A percentile compares a stretch with the other conserved stretches of the same genome.
phyloP scores from a whole-genome alignment of 2,797 vertebrate species.

The Lacerta agilis region DNA sequence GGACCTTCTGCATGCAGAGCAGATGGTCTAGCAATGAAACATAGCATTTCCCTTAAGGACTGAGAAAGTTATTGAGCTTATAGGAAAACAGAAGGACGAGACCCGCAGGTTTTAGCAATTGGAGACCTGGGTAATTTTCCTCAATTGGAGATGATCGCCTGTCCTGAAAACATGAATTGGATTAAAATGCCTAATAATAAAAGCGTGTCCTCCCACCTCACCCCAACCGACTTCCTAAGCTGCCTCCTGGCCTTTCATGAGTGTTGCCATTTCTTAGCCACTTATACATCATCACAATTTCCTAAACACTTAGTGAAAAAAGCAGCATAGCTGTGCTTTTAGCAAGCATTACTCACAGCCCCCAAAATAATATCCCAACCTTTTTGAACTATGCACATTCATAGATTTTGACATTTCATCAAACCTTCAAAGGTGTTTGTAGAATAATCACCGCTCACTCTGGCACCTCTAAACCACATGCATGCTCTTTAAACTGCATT shows the following conservation, averaged over 20 bases:
- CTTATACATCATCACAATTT: not conserved
- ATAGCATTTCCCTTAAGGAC: no score
- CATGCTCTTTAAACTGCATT: constrained; percentile 41
- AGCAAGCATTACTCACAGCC: not conserved
- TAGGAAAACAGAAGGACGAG: no score
- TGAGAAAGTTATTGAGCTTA: no score
- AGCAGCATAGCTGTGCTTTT: rapidly evolving
- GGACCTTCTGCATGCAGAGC: no score
- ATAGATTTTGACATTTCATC: not conserved
- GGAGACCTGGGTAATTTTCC: no score
- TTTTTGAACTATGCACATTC: constrained; percentile 31
- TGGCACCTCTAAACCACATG: constrained; percentile 26
- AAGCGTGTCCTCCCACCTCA: not conserved
- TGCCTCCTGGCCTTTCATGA: not conserved
- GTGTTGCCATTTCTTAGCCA: not conserved
- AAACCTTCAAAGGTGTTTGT: constrained; percentile 44
- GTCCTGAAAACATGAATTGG: no score
- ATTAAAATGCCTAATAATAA: not conserved
- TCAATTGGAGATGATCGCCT: no score
- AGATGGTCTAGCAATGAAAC: no score
- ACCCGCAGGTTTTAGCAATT: no score
- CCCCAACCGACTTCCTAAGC: no score
- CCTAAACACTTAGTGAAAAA: not conserved
- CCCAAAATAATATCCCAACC: not conserved
- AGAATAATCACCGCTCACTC: not conserved